Percentiles rank a stretch among this genome's conserved stretches.
Conservation (phyloP, 2,113 vertebrate species). For the Holacanthus passer region DNA sequence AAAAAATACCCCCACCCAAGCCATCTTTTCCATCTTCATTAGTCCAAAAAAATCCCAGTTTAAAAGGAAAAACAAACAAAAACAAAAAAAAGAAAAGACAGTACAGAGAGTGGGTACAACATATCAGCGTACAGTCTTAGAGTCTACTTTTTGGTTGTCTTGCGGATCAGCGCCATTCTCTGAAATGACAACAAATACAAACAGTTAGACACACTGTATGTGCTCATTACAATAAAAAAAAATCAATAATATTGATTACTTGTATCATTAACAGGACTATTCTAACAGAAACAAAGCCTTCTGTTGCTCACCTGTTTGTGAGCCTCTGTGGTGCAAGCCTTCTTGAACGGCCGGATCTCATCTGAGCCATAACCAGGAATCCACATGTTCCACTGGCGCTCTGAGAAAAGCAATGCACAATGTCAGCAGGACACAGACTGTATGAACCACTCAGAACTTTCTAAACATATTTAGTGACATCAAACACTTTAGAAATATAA, state of each 20-base stretch:
- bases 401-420: conserved; percentile 75
- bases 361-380: conserved; percentile 99
- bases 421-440: conserved; percentile 1
- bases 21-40: conserved; percentile 8
- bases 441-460: not conserved
- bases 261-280: not conserved
- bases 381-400: conserved; percentile 99
- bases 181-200: conserved; percentile 77
- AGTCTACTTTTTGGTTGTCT: conserved; percentile 99
- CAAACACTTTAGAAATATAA: not conserved
- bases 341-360: conserved; percentile 98
- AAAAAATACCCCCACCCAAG: conserved; percentile 26
- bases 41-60: conserved; percentile 34
- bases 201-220: not conserved
- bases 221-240: not conserved
- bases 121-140: conserved; percentile 37
- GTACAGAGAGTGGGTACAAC: conserved; percentile 52
- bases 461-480: not conserved
- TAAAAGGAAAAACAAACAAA: conserved; percentile 1
- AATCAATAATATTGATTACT: not conserved
- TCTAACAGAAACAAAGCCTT: not conserved
- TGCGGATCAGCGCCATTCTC: conserved; percentile 99
- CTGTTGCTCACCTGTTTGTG: conserved; percentile 94
- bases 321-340: conserved; percentile 99
- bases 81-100: conserved; percentile 11